phyloP scores from a whole-genome alignment of 2,797 vertebrate species.

The Yasuhikotakia modesta region DNA sequence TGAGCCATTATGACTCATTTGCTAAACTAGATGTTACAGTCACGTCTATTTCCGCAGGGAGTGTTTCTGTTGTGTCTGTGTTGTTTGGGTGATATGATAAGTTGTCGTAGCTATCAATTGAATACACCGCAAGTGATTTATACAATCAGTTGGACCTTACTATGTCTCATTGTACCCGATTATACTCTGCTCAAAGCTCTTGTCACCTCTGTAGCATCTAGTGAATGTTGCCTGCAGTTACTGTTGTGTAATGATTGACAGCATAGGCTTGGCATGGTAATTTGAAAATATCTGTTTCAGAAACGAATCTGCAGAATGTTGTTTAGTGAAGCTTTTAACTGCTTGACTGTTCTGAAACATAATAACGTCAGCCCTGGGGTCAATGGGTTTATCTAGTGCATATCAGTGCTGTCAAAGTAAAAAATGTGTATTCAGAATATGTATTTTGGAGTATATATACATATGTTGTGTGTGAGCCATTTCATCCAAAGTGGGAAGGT shows the following conservation, averaged over 20 bases:
- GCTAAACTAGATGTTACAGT: too few relatives aligned
- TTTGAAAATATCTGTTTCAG: background rate
- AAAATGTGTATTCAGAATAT: background rate
- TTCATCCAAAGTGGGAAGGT: too few relatives aligned
- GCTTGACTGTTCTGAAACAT: background rate
- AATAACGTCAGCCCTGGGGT: background rate
- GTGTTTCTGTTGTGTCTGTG: background rate
- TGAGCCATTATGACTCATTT: too few relatives aligned
- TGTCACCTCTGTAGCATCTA: background rate
- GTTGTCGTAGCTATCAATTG: constrained; percentile 8
- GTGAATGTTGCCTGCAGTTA: background rate
- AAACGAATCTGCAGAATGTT: constrained; percentile 7
- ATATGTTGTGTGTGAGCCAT: too few relatives aligned
- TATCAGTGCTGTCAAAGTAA: background rate
- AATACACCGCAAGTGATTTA: constrained; percentile 3
- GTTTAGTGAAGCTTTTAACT: background rate
- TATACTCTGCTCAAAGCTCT: background rate
- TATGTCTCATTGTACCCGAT: too few relatives aligned
- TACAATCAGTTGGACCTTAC: background rate
- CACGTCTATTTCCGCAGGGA: background rate
- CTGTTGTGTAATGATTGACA: constrained; percentile 13
- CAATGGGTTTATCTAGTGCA: background rate
- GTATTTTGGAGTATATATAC: background rate
- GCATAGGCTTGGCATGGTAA: background rate
- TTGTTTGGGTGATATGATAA: background rate